Evolutionary conservation across 2,888 invertebrate species (phyloP), one percentile per base, ranked within the genome.

Genomic region (Folsomia candida): DNA sequence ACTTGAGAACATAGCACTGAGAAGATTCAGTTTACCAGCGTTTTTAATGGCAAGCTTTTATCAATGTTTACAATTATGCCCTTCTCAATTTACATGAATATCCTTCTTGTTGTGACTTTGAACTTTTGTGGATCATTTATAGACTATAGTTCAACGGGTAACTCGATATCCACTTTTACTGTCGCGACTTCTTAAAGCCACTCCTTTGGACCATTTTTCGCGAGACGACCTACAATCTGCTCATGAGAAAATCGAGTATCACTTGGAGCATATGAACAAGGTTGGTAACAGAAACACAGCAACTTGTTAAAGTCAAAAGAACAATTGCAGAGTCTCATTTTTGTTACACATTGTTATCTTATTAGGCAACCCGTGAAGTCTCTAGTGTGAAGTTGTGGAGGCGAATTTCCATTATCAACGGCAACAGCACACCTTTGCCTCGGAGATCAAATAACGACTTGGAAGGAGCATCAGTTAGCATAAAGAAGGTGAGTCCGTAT

Each of bases 11-110:
- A 89, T 92, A 24, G 91, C 94, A 75, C 85, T 97, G 79, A 87
- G 97, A 80, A 87, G 96, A 80, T 97, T 97, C 96, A 96, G 96
- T 83, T 87, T 97, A 62, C 94, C 96, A 85, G 95, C 97, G n/a
- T 97, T 97, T 85, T 88, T 97, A 69, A 97, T 97, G 95, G 95
- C 93, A 83, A 84, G 85, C 80, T 22, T 4, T 18, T 37, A 37
- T 9, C 37, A n/a, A n/a, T n/a, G n/a, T n/a, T 37, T 4, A 37
- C 37, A 37, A 14, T 9, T 2, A 54, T 63, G 18, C 6, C 22
- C 6, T 11, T 47, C 9, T 4, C 22, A 54, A 54, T 54, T 20
- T 14, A 54, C 18, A 47, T 47, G 18, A 11, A 47, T 47, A 11
- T 47, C 9, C 6, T 54, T 6, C 18, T 20, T 54, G 54, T n/a